These are phyloP conservation scores for Euglossa dilemma DNA, from an alignment of 1,140 invertebrate genomes.

Conservation along the genomic window DNA sequence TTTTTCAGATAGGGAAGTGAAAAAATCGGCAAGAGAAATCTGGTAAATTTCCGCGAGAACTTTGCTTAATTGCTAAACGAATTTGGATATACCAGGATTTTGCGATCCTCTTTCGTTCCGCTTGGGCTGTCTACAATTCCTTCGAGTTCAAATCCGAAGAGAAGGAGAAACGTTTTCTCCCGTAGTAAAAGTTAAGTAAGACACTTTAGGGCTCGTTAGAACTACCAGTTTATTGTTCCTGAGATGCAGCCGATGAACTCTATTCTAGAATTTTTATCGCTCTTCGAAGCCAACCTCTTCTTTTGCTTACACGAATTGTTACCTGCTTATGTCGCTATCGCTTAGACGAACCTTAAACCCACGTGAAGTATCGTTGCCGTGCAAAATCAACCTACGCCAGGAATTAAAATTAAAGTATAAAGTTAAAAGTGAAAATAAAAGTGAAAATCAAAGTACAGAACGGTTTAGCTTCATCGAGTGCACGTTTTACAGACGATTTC, in stretches of 20 bases:
- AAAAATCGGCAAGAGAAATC: no score
- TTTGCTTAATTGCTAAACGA: not conserved
- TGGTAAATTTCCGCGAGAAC: no score
- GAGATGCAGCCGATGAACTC: slow-evolving; percentile 8
- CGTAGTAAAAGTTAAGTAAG: slow-evolving; percentile 5
- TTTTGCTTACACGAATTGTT: not conserved
- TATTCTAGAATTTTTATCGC: not conserved
- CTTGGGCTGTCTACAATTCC: not conserved
- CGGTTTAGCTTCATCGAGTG: not conserved
- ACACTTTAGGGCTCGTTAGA: slow-evolving; percentile 4
- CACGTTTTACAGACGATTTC: slow-evolving; percentile 18
- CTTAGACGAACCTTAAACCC: not conserved
- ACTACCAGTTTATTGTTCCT: slow-evolving; percentile 15
- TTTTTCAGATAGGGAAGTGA: no score
- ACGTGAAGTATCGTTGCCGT: no score
- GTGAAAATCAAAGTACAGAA: no score
- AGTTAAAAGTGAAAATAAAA: not conserved
- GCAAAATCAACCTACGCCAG: not conserved
- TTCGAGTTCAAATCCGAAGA: not conserved
- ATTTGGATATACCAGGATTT: not conserved
- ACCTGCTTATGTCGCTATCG: not conserved
- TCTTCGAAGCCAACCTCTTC: not conserved
- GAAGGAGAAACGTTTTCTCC: not conserved
- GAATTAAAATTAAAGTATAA: not conserved
- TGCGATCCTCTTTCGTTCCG: not conserved